Percentiles rank a stretch among this genome's conserved stretches.
phyloP scores from a whole-genome alignment of 2,113 vertebrate genomes.

The Vanacampus margaritifer region DNA sequence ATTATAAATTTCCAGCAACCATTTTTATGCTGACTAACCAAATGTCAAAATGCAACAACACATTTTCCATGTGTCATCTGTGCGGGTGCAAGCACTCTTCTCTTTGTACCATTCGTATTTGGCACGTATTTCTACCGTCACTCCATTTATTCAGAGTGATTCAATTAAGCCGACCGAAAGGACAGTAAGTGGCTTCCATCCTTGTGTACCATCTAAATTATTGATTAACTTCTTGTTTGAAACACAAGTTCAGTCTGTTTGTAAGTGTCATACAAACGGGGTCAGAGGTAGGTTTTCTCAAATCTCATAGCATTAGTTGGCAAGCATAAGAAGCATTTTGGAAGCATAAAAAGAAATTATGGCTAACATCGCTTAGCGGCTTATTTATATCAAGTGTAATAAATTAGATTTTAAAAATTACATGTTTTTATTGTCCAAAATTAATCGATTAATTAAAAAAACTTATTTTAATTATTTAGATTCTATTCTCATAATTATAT shows the following conservation, averaged over 20 bases:
- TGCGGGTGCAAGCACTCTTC: not conserved
- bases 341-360: too few species aligned
- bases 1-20: constrained; percentile 37
- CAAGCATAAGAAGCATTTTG: too few species aligned
- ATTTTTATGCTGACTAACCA: constrained; percentile 45
- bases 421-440: too few species aligned
- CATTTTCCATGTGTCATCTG: not conserved
- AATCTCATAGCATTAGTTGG: too few species aligned
- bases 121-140: not conserved
- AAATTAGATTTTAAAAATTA: too few species aligned
- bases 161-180: not conserved
- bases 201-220: not conserved
- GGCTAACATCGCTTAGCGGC: too few species aligned
- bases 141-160: not conserved
- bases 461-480: too few species aligned
- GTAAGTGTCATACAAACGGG: not conserved
- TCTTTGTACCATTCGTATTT: not conserved
- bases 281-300: too few species aligned
- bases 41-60: constrained; percentile 25
- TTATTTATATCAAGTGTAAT: too few species aligned
- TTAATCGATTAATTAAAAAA: too few species aligned
- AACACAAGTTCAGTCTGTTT: not conserved
- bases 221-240: not conserved
- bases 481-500: too few species aligned
- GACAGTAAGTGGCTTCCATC: constrained; percentile 8